phyloP scores from a whole-genome alignment of 2,113 vertebrate genomes.

The Thamnaconus septentrionalis region DNA sequence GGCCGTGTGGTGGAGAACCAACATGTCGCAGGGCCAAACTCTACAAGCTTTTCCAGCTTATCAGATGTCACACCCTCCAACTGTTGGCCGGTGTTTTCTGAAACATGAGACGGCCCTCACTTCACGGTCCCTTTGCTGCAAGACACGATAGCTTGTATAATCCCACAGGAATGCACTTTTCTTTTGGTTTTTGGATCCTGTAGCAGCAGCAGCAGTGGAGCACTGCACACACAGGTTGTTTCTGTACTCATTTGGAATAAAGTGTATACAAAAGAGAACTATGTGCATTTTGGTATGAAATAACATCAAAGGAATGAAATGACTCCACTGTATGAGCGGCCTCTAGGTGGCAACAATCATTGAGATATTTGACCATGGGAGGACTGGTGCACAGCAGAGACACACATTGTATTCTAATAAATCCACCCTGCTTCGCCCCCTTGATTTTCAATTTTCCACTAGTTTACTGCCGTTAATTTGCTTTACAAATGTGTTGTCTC shows the following conservation, averaged over 20 bases:
- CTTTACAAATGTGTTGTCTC: conserved; percentile 56
- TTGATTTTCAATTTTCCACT: conserved; percentile 54
- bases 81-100: conserved; percentile 1
- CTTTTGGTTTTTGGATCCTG: neutral
- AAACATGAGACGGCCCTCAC: conserved; percentile 12
- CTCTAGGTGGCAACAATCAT: conserved; percentile 50
- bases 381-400: conserved; percentile 41
- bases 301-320: conserved; percentile 15
- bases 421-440: conserved; percentile 42
- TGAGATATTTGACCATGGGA: conserved; percentile 35
- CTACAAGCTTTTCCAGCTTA: neutral
- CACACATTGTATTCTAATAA: conserved; percentile 37
- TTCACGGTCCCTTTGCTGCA: conserved; percentile 12
- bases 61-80: conserved; percentile 21
- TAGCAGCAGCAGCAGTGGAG: conserved; percentile 25
- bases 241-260: conserved; percentile 9
- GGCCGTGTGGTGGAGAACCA: neutral
- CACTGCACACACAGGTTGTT: conserved; percentile 32
- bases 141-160: conserved; percentile 51
- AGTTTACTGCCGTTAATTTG: conserved; percentile 57
- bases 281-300: conserved; percentile 24
- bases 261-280: conserved; percentile 10
- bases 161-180: conserved; percentile 42
- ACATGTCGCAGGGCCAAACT: no score
- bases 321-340: conserved; percentile 30